Base-by-base conservation (phyloP, 2,797 vertebrate genomes). In the Sebastes hubbsi region DNA sequence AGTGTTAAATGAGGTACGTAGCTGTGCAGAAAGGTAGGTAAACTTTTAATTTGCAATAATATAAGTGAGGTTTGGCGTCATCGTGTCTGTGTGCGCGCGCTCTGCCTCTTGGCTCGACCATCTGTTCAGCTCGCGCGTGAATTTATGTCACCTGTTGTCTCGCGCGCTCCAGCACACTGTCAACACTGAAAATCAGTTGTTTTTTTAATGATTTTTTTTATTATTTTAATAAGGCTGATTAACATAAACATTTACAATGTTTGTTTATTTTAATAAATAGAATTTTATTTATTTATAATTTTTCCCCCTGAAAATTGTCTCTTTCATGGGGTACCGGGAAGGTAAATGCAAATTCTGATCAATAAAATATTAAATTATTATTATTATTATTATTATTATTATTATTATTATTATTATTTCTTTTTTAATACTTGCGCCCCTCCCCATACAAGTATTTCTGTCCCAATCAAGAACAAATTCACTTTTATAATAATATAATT, bases 101-200 rank as follows among this genome's bases (percentile, higher is more conserved):
- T 11, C 63, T 4, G 42, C 60, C n/a, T 9, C 8, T 59, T n/a
- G 8, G 29, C 46, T 10, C 12, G 8, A 16, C 58, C 78, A 69
- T 29, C 71, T 78, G 77, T 69, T 25, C 30, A 18, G 75, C 63
- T 63, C 24, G 61, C 32, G 65, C 73, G 3, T 27, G 59, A 25
- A 22, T 13, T 13, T 2, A 1, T 61, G 27, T 36, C 86, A 77
- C 80, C 75, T 84, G 78, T 75, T 58, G 75, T 30, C 14, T 63
- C 56, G 18, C 64, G 55, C 36, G 49, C 36, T 38, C n/a, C 1
- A 11, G 34, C 11, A 25, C 56, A 22, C 55, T 11, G 24, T 38
- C 6, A 18, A 2, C 3, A 20, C 20, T n/a, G 14, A 12, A 12
- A 46, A 30, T 32, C n/a, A 36, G 0, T 16, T 14, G 2, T n/a